Conservation (phyloP, 2,888 invertebrate species). For the Neuroscelio doddi region DNA sequence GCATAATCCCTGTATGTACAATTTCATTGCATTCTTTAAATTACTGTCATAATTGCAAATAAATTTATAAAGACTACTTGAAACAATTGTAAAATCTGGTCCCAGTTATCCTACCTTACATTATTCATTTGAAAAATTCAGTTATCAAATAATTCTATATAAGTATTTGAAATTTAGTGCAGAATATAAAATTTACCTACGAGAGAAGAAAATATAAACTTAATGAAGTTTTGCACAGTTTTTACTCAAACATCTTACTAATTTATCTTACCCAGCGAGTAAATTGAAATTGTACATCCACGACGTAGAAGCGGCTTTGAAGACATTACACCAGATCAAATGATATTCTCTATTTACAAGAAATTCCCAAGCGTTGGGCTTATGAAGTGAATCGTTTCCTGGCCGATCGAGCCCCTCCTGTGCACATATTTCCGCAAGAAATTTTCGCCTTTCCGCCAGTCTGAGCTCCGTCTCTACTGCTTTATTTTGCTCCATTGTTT, state of each 20-base stretch:
- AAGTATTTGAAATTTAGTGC: too few species aligned
- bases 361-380: slow-evolving; percentile 90
- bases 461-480: slow-evolving; percentile 77
- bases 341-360: slow-evolving; percentile 86
- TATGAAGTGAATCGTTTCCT: slow-evolving; percentile 76
- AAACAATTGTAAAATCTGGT: too few species aligned
- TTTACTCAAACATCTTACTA: too few species aligned
- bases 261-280: slow-evolving; percentile 81
- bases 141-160: background rate
- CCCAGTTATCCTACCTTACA: too few species aligned
- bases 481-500: slow-evolving; percentile 71
- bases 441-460: slow-evolving; percentile 76
- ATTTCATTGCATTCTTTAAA: too few species aligned
- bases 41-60: too few species aligned
- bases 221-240: too few species aligned
- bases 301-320: slow-evolving; percentile 88
- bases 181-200: too few species aligned
- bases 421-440: slow-evolving; percentile 77
- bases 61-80: too few species aligned
- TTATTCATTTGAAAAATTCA: too few species aligned
- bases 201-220: too few species aligned
- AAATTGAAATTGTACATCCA: slow-evolving; percentile 95
- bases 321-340: slow-evolving; percentile 87
- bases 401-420: slow-evolving; percentile 76
- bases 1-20: too few species aligned